Percentiles rank a stretch among this genome's conserved stretches.
Evolutionary conservation across 1,140 invertebrate species (phyloP).

Genomic region (Drosophila arizonae): DNA sequence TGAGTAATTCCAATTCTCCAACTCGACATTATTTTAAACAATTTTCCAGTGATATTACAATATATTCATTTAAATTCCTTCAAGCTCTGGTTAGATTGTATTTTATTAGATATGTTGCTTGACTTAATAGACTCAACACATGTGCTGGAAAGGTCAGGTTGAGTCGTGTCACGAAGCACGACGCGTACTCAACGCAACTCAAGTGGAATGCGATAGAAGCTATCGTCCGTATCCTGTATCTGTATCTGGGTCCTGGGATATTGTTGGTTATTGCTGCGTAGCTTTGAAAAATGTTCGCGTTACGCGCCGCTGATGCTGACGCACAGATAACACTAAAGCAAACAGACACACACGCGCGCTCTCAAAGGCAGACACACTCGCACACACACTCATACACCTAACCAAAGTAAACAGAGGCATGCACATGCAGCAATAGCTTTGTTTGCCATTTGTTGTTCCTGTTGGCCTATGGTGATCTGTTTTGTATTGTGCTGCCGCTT

Average conservation of each 20-base stretch:
- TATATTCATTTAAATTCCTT: too few species aligned
- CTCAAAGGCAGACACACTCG: conserved; percentile 8
- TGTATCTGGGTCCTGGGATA: conserved; percentile 25
- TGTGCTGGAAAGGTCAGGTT: too few species aligned
- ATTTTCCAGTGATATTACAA: too few species aligned
- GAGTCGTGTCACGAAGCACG: not conserved
- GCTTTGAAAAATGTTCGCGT: conserved; percentile 66
- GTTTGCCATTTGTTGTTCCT: conserved; percentile 12
- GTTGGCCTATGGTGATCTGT: conserved; percentile 19
- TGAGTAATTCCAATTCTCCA: too few species aligned
- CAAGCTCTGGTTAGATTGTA: too few species aligned
- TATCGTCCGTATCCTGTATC: conserved; percentile 10
- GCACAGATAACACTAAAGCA: conserved; percentile 72
- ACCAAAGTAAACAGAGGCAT: conserved; percentile 24
- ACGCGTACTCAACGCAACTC: not conserved
- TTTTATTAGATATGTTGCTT: too few species aligned
- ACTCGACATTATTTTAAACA: too few species aligned
- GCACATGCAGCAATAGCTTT: conserved; percentile 34
- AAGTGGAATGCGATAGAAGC: not conserved
- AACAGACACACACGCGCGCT: conserved; percentile 42
- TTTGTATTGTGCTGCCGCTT: not conserved
- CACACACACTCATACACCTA: conserved; percentile 17
- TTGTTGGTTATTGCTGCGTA: conserved; percentile 65
- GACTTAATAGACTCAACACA: too few species aligned
- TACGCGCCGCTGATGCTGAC: conserved; percentile 71